Percentiles rank a stretch among this genome's conserved stretches.
Conservation (phyloP, 2,888 invertebrate species). For the Drosophila neonasuta region DNA sequence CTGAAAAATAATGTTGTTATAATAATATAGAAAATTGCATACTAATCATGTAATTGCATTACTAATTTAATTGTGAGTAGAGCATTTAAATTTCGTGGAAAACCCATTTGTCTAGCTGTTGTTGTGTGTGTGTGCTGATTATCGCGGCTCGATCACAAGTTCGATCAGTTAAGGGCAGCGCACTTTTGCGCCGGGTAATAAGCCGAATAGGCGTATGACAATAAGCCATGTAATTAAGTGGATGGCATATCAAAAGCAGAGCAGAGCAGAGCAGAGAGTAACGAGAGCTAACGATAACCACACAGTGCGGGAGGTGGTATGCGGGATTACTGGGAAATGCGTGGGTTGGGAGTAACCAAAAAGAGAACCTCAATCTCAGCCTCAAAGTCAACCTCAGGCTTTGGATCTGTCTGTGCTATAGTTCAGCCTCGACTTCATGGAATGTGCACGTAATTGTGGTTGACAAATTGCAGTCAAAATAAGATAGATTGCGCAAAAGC, state of each 20-base stretch:
- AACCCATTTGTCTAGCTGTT: not conserved
- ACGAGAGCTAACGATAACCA: slow-evolving; percentile 11
- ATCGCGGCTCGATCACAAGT: slow-evolving; percentile 68
- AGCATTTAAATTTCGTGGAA: slow-evolving; percentile 29
- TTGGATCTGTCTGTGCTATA: not conserved
- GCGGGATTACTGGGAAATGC: slow-evolving; percentile 67
- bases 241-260: slow-evolving; percentile 65
- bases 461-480: slow-evolving; percentile 77
- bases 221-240: slow-evolving; percentile 74
- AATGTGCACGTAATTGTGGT: slow-evolving; percentile 68
- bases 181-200: slow-evolving; percentile 69
- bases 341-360: slow-evolving; percentile 50
- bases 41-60: not conserved
- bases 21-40: not conserved
- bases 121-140: slow-evolving; percentile 50
- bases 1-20: not conserved
- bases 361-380: slow-evolving; percentile 16
- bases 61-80: slow-evolving; percentile 1
- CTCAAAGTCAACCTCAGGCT: not conserved
- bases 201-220: slow-evolving; percentile 77
- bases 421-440: slow-evolving; percentile 22
- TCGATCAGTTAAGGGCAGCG: slow-evolving; percentile 77
- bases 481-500: slow-evolving; percentile 64
- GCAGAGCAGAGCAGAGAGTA: slow-evolving; percentile 47
- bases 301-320: not conserved